These are phyloP conservation scores for Habroteleia sp. DNA, from an alignment of 2,888 invertebrate genomes.

Conservation along the genomic window DNA sequence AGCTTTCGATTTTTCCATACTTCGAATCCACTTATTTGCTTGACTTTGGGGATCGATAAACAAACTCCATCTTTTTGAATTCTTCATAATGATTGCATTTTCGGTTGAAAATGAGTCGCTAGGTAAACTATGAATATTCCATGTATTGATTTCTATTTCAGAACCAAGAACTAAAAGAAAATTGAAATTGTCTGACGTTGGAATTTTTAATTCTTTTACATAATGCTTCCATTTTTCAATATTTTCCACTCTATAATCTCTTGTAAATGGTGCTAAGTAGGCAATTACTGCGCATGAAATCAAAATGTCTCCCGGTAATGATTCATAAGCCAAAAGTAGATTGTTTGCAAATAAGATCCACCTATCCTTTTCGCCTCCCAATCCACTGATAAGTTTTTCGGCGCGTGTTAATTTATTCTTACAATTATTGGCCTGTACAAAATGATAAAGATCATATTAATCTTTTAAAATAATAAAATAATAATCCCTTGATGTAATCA, in stretches of 20 bases:
- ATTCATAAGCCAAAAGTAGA: constrained; percentile 88
- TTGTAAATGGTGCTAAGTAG: constrained; percentile 93
- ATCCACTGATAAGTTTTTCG: constrained; percentile 92
- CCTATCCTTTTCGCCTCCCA: constrained; percentile 93
- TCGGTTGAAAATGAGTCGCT: constrained; percentile 91
- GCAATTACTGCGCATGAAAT: constrained; percentile 94
- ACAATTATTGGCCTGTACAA: constrained; percentile 83
- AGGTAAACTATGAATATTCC: constrained; percentile 91
- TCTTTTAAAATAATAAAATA: too few species aligned
- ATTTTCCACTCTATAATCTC: constrained; percentile 84
- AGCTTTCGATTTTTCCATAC: constrained; percentile 88
- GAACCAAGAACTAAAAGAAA: constrained; percentile 90
- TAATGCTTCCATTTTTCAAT: constrained; percentile 88
- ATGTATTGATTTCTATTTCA: constrained; percentile 92
- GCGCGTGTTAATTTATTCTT: constrained; percentile 92
- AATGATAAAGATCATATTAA: too few species aligned
- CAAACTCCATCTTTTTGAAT: constrained; percentile 89
- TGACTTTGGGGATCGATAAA: constrained; percentile 93
- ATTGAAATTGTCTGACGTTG: constrained; percentile 88
- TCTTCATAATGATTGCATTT: constrained; percentile 92
- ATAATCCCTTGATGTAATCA: too few species aligned
- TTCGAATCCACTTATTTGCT: constrained; percentile 93
- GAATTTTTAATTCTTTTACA: constrained; percentile 86
- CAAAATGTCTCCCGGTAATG: constrained; percentile 93
- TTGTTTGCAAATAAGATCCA: constrained; percentile 91